phyloP scores from a whole-genome alignment of 1,140 invertebrate genomes.

The Bursaphelenchus mucronatus region DNA sequence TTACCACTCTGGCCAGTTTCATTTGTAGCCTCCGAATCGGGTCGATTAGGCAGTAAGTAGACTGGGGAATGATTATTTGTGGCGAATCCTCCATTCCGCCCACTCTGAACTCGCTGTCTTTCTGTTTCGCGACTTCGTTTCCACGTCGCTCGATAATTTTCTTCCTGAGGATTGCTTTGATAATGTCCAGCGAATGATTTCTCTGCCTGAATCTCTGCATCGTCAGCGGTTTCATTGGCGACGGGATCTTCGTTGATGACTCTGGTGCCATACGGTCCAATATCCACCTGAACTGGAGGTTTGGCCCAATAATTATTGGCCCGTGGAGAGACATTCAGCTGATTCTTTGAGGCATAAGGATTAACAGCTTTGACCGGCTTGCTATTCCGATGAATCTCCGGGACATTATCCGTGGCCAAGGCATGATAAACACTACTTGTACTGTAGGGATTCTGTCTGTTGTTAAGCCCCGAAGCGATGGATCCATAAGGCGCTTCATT shows the following conservation, averaged over 20 bases:
- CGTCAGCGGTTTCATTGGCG: conserved; percentile 16
- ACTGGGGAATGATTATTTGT: neutral
- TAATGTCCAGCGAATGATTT: conserved; percentile 23
- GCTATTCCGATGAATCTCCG: neutral
- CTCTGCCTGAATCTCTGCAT: conserved; percentile 10
- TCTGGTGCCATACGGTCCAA: conserved; percentile 13
- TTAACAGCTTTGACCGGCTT: conserved; percentile 19
- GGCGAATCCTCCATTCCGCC: neutral
- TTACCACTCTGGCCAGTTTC: conserved; percentile 1
- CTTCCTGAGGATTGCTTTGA: conserved; percentile 28
- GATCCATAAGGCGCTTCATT: conserved; percentile 19
- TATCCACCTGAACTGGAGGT: conserved; percentile 5
- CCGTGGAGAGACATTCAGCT: conserved; percentile 13
- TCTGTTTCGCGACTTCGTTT: conserved; percentile 25
- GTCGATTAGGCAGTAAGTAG: neutral
- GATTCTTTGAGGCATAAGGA: neutral
- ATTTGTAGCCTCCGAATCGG: conserved; percentile 10
- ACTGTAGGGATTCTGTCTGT: neutral
- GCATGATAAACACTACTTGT: conserved; percentile 21
- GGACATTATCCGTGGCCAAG: conserved; percentile 30
- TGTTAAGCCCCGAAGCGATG: conserved; percentile 18
- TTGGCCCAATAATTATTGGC: conserved; percentile 5
- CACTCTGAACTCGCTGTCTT: neutral
- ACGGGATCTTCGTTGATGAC: neutral
- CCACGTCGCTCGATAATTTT: conserved; percentile 35